Percentiles rank a stretch among this genome's conserved stretches.
Evolutionary conservation across 1,140 invertebrate genomes (phyloP).

Genomic region (Saxidomus purpurata): DNA sequence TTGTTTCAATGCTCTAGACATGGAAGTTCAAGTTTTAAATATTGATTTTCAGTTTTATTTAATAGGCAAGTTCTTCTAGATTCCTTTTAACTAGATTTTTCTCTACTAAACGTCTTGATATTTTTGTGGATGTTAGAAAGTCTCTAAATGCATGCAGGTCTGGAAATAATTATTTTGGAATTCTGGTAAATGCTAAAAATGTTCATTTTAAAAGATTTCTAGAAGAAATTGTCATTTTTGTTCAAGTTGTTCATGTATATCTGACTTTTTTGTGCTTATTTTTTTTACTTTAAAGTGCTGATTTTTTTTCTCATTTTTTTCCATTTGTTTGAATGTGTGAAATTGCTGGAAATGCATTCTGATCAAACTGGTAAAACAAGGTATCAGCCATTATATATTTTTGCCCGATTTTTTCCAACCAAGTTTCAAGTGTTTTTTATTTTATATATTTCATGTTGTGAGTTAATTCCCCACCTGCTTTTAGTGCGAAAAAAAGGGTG

Average conservation of each 20-base stretch:
- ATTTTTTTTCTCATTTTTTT: background rate
- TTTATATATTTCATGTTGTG: background rate
- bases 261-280: slow-evolving; percentile 38
- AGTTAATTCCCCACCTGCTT: background rate
- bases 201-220: background rate
- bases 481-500: no score
- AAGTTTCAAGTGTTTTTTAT: slow-evolving; percentile 2
- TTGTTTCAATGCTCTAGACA: background rate
- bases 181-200: no score
- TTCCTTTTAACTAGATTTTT: no score
- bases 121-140: no score
- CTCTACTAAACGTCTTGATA: no score
- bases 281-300: slow-evolving; percentile 13
- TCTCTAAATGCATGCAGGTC: no score
- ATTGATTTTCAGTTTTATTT: background rate
- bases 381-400: background rate
- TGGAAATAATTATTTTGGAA: no score
- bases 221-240: background rate
- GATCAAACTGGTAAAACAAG: background rate
- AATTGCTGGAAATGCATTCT: background rate
- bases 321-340: background rate
- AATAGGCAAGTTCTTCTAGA: no score
- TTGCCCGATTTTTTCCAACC: background rate
- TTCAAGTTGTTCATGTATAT: slow-evolving; percentile 26
- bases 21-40: background rate